A percentile compares a stretch with the other conserved stretches of the same genome.
These are phyloP conservation scores for Mongoloraphidia duomilia DNA, from an alignment of 2,888 invertebrate species.

Conservation along the genomic window DNA sequence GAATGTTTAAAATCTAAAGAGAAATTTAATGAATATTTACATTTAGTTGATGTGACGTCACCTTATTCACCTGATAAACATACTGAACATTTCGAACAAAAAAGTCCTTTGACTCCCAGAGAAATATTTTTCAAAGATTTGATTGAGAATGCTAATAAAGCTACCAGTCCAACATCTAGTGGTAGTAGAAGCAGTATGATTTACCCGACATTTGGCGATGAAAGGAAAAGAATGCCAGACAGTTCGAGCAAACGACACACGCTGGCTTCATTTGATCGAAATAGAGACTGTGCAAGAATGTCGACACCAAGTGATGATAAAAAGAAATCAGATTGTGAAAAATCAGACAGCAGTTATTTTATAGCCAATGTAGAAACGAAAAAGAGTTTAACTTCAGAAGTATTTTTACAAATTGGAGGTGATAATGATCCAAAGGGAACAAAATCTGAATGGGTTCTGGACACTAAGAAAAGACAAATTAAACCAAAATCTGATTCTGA, in stretches of 20 bases:
- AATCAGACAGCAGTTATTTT: conserved; percentile 12
- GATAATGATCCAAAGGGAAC: neutral
- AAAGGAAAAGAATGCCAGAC: no score
- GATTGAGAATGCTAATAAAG: conserved; percentile 22
- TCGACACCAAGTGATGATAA: neutral
- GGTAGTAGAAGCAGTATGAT: no score
- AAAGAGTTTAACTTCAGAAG: conserved; percentile 11
- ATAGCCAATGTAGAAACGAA: conserved; percentile 15
- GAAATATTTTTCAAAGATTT: conserved; percentile 30
- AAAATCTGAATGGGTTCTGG: conserved; percentile 1
- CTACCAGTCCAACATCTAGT: conserved; percentile 4
- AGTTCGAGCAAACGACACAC: no score
- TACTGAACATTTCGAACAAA: conserved; percentile 1
- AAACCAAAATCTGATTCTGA: neutral
- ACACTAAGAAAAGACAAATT: neutral
- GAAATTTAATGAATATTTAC: neutral
- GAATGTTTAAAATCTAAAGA: neutral
- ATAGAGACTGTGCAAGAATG: no score
- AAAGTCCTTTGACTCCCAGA: conserved; percentile 24
- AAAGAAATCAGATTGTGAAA: neutral
- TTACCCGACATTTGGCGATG: no score
- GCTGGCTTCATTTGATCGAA: no score
- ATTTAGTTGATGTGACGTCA: neutral
- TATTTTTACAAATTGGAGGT: conserved; percentile 14
- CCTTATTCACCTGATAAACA: conserved; percentile 5